Evolutionary conservation across 1,140 invertebrate species (phyloP), one percentile per base, ranked within the genome.

Genomic region (Eciton burchellii): DNA sequence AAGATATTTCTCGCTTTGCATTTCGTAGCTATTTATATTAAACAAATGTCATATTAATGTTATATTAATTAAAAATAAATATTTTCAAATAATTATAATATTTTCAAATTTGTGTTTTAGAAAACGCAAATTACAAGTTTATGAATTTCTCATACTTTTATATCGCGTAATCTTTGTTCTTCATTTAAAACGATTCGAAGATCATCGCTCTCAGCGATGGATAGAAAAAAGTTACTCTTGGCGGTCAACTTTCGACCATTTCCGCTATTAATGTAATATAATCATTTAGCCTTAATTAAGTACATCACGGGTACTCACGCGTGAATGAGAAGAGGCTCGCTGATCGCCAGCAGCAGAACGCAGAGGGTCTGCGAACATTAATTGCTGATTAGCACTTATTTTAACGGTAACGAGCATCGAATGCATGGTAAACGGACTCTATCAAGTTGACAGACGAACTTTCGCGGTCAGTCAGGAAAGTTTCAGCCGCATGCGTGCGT

Each of bases 271-370:
- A 56, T 56, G 1, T 29, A 68, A 77, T 26, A 16, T 24, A 63
- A 52, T 41, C 19, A 54, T 21, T 41, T 77, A 66, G 35, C 16
- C 11, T 77, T 77, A 56, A 79, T 70, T 57, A 45, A 68, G 11
- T 24, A 24, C 19, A 16, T 8, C 11, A 35, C 1, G 21, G n/a
- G 41, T 79, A 91, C 90, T 91, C 82, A 91, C 90, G 85, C 85
- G 16, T 88, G 63, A 71, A 76, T 71, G 45, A 91, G 76, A 19
- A 89, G 41, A 11, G 86, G 86, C 57, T 85, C 85, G 66, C 88
- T 84, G 45, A 89, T 45, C 63, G 85, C 74, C 60, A 91, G 72
- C 73, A 90, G 60, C 71, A 91, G 60, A 60, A 90, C 74, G 73
- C 88, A 91, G 66, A 88, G 77, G 35, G 49, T 70, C 90, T 92